Evolutionary conservation across 2,888 invertebrate genomes (phyloP).

Genomic region (Brachyptera putata): DNA sequence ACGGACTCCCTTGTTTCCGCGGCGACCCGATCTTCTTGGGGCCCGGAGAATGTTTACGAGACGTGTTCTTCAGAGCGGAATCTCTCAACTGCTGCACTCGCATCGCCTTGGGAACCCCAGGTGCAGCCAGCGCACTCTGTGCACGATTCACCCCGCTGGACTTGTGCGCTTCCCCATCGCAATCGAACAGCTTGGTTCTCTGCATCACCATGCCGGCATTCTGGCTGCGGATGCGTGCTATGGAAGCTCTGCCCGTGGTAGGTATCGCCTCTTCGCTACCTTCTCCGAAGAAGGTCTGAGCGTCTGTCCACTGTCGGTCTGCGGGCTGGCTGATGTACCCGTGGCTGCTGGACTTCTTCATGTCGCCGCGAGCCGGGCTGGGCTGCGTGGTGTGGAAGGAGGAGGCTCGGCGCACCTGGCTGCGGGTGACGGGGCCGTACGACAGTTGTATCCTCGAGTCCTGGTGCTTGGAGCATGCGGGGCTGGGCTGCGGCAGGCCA

Average conservation of each 20-base stretch:
- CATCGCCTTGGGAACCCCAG: too few relatives aligned
- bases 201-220: slow-evolving; percentile 78
- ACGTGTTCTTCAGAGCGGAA: not conserved
- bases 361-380: slow-evolving; percentile 23
- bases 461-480: not conserved
- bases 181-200: slow-evolving; percentile 70
- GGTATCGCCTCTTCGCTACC: slow-evolving; percentile 28
- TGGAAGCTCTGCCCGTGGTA: slow-evolving; percentile 61
- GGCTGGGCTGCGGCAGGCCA: slow-evolving; percentile 42
- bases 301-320: slow-evolving; percentile 42
- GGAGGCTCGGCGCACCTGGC: slow-evolving; percentile 29
- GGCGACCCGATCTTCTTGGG: slow-evolving; percentile 27
- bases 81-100: not conserved
- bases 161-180: too few relatives aligned
- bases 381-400: slow-evolving; percentile 32
- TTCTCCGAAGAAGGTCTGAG: slow-evolving; percentile 44
- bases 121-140: too few relatives aligned
- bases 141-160: too few relatives aligned
- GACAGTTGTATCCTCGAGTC: not conserved
- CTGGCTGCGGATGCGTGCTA: slow-evolving; percentile 65
- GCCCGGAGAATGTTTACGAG: too few relatives aligned
- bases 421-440: slow-evolving; percentile 29
- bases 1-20: slow-evolving; percentile 4
- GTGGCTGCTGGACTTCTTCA: slow-evolving; percentile 26
- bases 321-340: not conserved